Evolutionary conservation across 1,140 invertebrate species (phyloP), one percentile per base, ranked within the genome.

Genomic region (Mizuhopecten yessoensis): DNA sequence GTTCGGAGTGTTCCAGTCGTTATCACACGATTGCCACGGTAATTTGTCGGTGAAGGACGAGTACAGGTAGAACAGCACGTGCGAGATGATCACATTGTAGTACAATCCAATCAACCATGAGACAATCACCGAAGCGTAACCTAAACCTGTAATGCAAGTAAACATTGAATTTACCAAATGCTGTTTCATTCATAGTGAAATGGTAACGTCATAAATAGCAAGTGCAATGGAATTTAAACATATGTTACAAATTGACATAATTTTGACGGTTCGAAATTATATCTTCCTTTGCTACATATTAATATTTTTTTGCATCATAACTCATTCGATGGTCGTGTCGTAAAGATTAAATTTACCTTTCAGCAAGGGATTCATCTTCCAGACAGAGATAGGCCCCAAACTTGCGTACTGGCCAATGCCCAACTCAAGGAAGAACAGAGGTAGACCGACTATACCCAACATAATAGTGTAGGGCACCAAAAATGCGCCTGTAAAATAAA

Each of bases 71-170:
- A 96, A 96, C 33, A 97, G 87, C n/a, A 95, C 94, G 87, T 96
- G 96, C 7, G 96, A 94, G 42, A 97, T 96, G 33, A 97, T 95
- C 10, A 97, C 96, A 90, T 97, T 97, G 91, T 97, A 97, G 91
- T 97, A 97, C 13, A 96, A 97, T 97, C 98, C 98, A n/a, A 98
- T 98, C 88, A 98, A 97, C 93, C 97, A 97, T 86, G 98, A 98
- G 7, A 98, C 97, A 45, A 98, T 97, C 57, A 98, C 98, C 98
- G 98, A 98, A 91, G 98, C 98, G 93, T 98, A 98, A 33, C 98
- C 98, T 20, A 98, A 96, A 86, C 98, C 98, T 97, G 95, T 75
- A 97, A 97, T 33, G 97, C 97, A 93, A 98, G 98, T 20, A 92
- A 87, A 33, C n/a, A 93, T 45, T 15, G 17, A 10, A 20, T 9